A percentile compares a stretch with the other conserved stretches of the same genome.
Conservation (phyloP, 2,888 invertebrate species). For the Lissonota sp. region DNA sequence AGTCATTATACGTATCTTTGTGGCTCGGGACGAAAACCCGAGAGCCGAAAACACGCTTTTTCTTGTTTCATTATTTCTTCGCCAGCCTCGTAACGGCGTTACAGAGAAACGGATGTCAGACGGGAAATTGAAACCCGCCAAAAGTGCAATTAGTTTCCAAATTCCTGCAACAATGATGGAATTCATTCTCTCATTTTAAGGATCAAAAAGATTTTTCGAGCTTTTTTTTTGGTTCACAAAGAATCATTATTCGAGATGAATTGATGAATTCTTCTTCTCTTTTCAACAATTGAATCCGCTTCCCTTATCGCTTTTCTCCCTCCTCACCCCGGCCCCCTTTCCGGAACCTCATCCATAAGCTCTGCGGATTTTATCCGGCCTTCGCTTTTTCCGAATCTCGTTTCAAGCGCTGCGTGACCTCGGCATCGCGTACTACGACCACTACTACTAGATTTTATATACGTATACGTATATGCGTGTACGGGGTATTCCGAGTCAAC, state of each 20-base stretch:
- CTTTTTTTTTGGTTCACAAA: too few species aligned
- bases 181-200: neutral
- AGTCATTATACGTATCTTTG: conserved; percentile 39
- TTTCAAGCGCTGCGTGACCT: conserved; percentile 60
- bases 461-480: conserved; percentile 9
- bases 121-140: conserved; percentile 24
- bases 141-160: neutral
- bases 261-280: too few species aligned
- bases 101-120: conserved; percentile 29
- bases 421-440: conserved; percentile 45
- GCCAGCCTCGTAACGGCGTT: neutral
- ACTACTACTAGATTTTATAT: conserved; percentile 9
- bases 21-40: conserved; percentile 19
- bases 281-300: neutral
- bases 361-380: conserved; percentile 52
- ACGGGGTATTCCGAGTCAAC: conserved; percentile 4
- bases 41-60: conserved; percentile 26
- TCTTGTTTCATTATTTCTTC: conserved; percentile 7
- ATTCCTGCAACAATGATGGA: neutral
- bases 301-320: conserved; percentile 19
- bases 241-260: too few species aligned
- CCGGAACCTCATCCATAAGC: conserved; percentile 31
- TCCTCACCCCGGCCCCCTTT: neutral
- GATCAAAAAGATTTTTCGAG: too few species aligned
- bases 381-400: conserved; percentile 63